A percentile compares a stretch with the other conserved stretches of the same genome.
These are phyloP conservation scores for Aelia acuminata DNA, from an alignment of 2,888 invertebrate species.

Conservation along the genomic window DNA sequence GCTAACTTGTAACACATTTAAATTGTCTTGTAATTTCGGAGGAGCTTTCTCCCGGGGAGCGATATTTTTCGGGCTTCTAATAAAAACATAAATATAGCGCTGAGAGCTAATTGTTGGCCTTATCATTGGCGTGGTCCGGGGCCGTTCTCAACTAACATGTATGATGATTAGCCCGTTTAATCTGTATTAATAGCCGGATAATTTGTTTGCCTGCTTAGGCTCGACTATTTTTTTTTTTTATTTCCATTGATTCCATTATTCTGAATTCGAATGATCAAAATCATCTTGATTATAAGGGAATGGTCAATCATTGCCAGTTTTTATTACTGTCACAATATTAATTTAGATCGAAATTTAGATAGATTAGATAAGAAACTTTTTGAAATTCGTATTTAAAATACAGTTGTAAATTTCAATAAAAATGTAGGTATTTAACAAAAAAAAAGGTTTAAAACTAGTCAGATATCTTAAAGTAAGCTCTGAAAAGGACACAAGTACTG, in stretches of 20 bases:
- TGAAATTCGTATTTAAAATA: too few species aligned
- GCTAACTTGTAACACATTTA: constrained; percentile 52
- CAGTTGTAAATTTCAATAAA: too few species aligned
- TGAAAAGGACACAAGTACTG: too few species aligned
- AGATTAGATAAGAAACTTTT: neutral
- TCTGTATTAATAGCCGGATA: constrained; percentile 5
- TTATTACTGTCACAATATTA: neutral
- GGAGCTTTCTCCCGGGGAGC: neutral
- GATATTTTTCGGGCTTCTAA: constrained; percentile 45
- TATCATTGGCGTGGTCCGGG: constrained; percentile 23
- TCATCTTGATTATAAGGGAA: neutral
- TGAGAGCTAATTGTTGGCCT: constrained; percentile 30
- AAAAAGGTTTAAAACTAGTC: too few species aligned
- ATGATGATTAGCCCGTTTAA: constrained; percentile 28
- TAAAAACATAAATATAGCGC: constrained; percentile 50
- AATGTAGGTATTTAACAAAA: too few species aligned
- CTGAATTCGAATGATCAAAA: neutral
- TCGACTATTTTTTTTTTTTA: neutral
- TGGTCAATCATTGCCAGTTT: neutral
- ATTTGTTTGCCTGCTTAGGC: constrained; percentile 25
- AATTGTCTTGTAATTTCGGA: constrained; percentile 53
- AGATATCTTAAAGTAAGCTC: too few species aligned
- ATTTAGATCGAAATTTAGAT: neutral
- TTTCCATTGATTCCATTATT: neutral
- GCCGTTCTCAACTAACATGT: neutral